phyloP scores from a whole-genome alignment of 2,113 vertebrate species.

The Orientallactaga bullata region DNA sequence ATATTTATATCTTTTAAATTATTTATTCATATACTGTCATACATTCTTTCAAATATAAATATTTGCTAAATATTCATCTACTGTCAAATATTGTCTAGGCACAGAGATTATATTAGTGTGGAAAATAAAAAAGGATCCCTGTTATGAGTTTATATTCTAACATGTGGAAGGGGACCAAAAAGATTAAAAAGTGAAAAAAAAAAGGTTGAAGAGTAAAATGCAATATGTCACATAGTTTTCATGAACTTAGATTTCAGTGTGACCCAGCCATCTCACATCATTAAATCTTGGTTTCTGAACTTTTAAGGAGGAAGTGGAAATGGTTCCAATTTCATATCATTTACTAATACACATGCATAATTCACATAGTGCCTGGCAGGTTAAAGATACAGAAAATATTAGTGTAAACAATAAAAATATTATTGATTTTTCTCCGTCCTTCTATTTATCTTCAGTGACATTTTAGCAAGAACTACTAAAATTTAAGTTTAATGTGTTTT shows the following conservation, averaged over 20 bases:
- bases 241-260: not conserved
- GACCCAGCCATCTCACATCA: not conserved
- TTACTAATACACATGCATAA: not conserved
- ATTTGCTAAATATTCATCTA: not conserved
- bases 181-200: no score
- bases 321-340: not conserved
- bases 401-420: not conserved
- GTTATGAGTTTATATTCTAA: not conserved
- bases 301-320: not conserved
- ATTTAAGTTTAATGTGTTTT: slow-evolving; percentile 33
- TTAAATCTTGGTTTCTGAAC: not conserved
- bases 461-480: not conserved
- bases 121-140: not conserved
- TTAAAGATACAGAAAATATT: not conserved
- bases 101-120: not conserved
- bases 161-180: not conserved
- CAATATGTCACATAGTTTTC: not conserved
- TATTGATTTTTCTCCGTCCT: not conserved
- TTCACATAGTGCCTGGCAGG: not conserved
- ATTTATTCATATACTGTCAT: not conserved
- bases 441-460: not conserved
- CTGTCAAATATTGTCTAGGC: not conserved
- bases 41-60: not conserved
- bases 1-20: not conserved
- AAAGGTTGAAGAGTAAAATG: not conserved